Percentiles rank a stretch among this genome's conserved stretches.
Evolutionary conservation across 1,140 invertebrate genomes (phyloP).

Genomic region (Gonatopus flavifemur): DNA sequence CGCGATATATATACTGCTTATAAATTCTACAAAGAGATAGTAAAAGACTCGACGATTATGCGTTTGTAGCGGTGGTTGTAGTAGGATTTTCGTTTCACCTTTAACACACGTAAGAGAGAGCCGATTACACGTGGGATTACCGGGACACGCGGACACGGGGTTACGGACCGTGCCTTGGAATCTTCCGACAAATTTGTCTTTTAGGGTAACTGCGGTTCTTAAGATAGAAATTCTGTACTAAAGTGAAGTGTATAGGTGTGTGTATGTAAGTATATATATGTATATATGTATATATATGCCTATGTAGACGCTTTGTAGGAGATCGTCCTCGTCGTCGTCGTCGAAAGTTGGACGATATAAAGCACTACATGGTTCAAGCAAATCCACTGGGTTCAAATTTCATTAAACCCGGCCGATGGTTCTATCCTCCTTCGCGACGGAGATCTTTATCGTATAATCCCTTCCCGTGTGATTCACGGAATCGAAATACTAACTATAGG

Average conservation of each 20-base stretch:
- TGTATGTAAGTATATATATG: no score
- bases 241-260: neutral
- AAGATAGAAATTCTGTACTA: neutral
- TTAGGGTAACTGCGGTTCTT: constrained; percentile 14
- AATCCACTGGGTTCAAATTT: constrained; percentile 28
- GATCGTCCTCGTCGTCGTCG: no score
- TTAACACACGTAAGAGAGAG: neutral
- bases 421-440: no score
- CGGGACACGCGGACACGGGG: constrained; percentile 10
- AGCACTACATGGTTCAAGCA: neutral
- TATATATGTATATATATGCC: neutral
- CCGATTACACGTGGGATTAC: constrained; percentile 29
- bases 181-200: constrained; percentile 26
- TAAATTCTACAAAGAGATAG: no score
- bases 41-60: no score
- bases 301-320: no score
- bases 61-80: no score
- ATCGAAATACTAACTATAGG: no score
- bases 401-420: no score
- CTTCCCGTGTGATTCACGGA: no score
- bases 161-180: constrained; percentile 5
- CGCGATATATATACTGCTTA: no score
- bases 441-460: no score
- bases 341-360: neutral
- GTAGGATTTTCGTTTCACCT: constrained; percentile 9